Evolutionary conservation across 2,797 vertebrate genomes (phyloP), one percentile per base, ranked within the genome.

Genomic region (Petrocephalus sullivani): DNA sequence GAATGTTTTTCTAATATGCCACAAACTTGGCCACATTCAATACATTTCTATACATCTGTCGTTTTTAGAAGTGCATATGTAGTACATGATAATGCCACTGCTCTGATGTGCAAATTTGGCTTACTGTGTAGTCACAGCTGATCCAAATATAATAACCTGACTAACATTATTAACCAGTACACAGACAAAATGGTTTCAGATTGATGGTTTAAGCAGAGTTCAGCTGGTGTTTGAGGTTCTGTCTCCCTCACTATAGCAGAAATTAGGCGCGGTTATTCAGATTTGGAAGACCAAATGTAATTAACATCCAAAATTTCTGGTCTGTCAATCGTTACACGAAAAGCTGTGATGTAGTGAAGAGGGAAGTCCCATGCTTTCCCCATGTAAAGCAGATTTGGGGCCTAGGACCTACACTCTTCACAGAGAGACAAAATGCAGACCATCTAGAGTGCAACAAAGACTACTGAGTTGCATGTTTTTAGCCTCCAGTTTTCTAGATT

Each of bases 31-130:
- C 23, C 41, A 64, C 37, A 84, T 61, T 82, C 81, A 58, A 41
- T 49, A 46, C n/a, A 16, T 71, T 64, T 75, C 49, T 87, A 67
- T 21, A 53, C 16, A 33, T 87, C 60, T 71, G 64, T 88, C 19
- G 1, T 21, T 84, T 88, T 88, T 37, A 88, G 87, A 85, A 88
- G 56, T 88, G 81, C 87, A 88, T 88, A 88, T 67, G 21, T 83
- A 19, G 54, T 21, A 53, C 4, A 23, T 49, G 75, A 37, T 49
- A 56, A 53, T n/a, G 53, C 51, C 71, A 82, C 51, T 84, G 57
- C 78, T 61, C n/a, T 23, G 46, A 60, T 84, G 87, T 61, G 87
- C 75, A 84, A 84, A 84, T 83, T 28, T 51, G 78, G 49, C 57
- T 84, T 53, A 61, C 87, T 82, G 33, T 81, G 53, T 58, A 7